These are phyloP conservation scores for Muricea muricata DNA, from an alignment of 92 coral and sea anemone species.

Conservation along the genomic window DNA sequence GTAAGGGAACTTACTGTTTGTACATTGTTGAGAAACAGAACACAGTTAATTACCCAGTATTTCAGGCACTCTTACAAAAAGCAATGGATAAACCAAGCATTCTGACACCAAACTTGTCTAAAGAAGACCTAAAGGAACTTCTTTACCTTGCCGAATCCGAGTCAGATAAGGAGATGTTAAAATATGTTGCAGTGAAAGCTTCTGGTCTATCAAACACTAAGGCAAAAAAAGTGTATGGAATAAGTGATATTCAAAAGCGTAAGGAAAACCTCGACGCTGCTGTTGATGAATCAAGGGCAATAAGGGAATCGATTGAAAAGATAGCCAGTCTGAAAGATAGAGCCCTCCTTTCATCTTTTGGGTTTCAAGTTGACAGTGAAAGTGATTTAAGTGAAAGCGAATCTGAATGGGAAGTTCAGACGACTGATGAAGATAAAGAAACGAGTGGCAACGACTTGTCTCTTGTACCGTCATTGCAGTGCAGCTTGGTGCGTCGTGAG, in stretches of 20 bases:
- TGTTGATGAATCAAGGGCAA: slow-evolving; percentile 39
- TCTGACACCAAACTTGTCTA: slow-evolving; percentile 2
- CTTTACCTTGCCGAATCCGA: slow-evolving; percentile 67
- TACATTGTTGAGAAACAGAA: slow-evolving; percentile 46
- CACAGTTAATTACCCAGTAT: slow-evolving; percentile 21
- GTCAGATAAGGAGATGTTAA: slow-evolving; percentile 53
- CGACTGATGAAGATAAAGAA: background rate
- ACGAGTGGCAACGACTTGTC: too few species aligned
- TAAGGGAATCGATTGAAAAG: slow-evolving; percentile 56
- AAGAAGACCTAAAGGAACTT: slow-evolving; percentile 39
- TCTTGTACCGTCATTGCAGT: too few species aligned
- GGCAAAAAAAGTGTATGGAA: slow-evolving; percentile 57
- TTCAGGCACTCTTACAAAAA: slow-evolving; percentile 24
- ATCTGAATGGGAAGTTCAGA: background rate
- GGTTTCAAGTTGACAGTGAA: slow-evolving; percentile 19
- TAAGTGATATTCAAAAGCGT: slow-evolving; percentile 48
- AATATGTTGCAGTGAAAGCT: slow-evolving; percentile 65
- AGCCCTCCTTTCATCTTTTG: slow-evolving; percentile 13
- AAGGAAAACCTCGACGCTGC: slow-evolving; percentile 42
- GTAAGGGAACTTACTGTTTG: slow-evolving; percentile 13
- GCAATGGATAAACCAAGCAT: slow-evolving; percentile 16
- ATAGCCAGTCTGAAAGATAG: slow-evolving; percentile 46
- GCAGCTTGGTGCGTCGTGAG: too few species aligned
- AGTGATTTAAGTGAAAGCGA: slow-evolving; percentile 21
- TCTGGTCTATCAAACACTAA: slow-evolving; percentile 54